A percentile compares a stretch with the other conserved stretches of the same genome.
Conservation (phyloP, 1,140 invertebrate species). For the Pissodes strobi region DNA sequence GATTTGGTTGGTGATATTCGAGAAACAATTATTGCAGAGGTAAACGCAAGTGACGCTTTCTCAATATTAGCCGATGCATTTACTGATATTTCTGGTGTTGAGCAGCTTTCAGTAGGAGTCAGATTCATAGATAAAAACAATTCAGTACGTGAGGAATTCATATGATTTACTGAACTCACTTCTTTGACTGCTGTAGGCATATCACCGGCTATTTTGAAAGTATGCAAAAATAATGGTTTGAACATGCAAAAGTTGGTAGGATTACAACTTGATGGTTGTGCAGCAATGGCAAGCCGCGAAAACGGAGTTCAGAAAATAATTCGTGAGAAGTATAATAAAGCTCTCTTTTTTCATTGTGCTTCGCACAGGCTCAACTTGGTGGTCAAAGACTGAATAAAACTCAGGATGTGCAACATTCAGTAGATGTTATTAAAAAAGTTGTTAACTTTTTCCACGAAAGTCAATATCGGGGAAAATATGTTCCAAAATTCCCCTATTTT, state of each 20-base stretch:
- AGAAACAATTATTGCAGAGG: slow-evolving; percentile 4
- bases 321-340: slow-evolving; percentile 39
- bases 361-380: too few relatives aligned
- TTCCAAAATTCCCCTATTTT: slow-evolving; percentile 36
- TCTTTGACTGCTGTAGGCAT: slow-evolving; percentile 30
- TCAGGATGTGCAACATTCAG: slow-evolving; percentile 16
- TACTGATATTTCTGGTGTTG: slow-evolving; percentile 44
- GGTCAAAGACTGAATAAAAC: slow-evolving; percentile 37
- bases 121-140: too few relatives aligned
- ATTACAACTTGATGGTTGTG: slow-evolving; percentile 23
- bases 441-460: slow-evolving; percentile 32
- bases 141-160: too few relatives aligned
- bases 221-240: neutral
- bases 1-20: slow-evolving; percentile 5
- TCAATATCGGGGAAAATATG: slow-evolving; percentile 21
- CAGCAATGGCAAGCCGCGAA: too few relatives aligned
- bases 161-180: slow-evolving; percentile 42
- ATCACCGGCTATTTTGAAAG: slow-evolving; percentile 23
- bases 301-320: slow-evolving; percentile 43
- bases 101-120: slow-evolving; percentile 47
- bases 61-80: slow-evolving; percentile 45
- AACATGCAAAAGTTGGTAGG: slow-evolving; percentile 4
- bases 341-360: slow-evolving; percentile 45
- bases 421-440: too few relatives aligned
- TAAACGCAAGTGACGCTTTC: slow-evolving; percentile 29